These are phyloP conservation scores for Hydrocynus forskahlii DNA, from an alignment of 2,797 vertebrate species.

Conservation along the genomic window DNA sequence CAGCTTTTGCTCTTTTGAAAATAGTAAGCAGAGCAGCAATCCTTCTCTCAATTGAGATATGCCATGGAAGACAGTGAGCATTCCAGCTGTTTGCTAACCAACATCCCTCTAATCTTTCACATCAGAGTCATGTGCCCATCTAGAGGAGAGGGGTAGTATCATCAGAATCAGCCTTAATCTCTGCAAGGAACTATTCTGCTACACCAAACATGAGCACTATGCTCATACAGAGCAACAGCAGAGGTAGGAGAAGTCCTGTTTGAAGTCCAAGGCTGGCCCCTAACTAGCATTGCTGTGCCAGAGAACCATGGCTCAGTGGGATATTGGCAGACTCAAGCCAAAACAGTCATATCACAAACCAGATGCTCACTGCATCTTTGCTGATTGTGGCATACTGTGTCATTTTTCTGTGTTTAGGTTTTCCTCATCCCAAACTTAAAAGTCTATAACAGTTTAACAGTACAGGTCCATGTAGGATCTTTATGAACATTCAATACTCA, in stretches of 20 bases:
- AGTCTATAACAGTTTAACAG: too few species aligned
- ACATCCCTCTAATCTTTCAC: constrained; percentile 28
- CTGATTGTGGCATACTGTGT: constrained; percentile 8
- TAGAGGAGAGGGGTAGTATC: not conserved
- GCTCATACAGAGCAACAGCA: not conserved
- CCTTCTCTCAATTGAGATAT: not conserved
- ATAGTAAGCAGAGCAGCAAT: not conserved
- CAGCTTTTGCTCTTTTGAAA: constrained; percentile 24
- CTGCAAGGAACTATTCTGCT: constrained; percentile 20
- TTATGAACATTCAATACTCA: not conserved
- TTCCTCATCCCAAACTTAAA: constrained; percentile 38
- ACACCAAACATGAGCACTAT: not conserved
- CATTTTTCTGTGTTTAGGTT: not conserved
- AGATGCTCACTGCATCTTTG: constrained; percentile 51
- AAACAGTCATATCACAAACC: constrained; percentile 55
- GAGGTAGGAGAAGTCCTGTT: constrained; percentile 6
- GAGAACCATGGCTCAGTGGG: constrained; percentile 33
- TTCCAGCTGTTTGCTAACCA: constrained; percentile 37
- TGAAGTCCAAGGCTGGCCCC: constrained; percentile 22
- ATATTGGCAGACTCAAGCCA: constrained; percentile 48
- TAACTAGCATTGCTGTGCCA: constrained; percentile 15
- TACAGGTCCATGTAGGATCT: not conserved
- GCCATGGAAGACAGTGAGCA: not conserved
- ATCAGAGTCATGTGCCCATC: constrained; percentile 10
- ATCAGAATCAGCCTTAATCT: not conserved